Evolutionary conservation across 2,888 invertebrate species (phyloP).

Genomic region (Folsomia manolachei): DNA sequence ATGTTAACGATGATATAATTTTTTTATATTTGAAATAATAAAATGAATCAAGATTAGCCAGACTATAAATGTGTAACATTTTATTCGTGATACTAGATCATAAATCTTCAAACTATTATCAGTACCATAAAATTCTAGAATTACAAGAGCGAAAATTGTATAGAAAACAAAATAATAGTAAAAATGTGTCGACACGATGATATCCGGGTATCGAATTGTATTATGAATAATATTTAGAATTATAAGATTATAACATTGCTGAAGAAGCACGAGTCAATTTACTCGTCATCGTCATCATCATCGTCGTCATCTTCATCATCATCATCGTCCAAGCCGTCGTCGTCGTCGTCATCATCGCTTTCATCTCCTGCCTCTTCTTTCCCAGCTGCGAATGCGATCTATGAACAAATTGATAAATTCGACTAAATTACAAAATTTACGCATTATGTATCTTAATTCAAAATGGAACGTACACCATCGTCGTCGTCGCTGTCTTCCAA

Average conservation of each 20-base stretch:
- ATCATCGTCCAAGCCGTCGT: conserved; percentile 44
- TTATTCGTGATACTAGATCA: not conserved
- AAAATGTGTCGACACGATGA: not conserved
- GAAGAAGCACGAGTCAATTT: no score
- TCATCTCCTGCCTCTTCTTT: no score
- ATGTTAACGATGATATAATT: not conserved
- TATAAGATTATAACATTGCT: no score
- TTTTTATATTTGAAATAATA: not conserved
- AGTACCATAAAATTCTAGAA: not conserved
- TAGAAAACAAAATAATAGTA: not conserved
- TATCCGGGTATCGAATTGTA: no score
- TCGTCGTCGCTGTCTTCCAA: conserved; percentile 8
- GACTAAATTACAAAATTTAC: no score
- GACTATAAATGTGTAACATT: not conserved
- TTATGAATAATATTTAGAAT: no score
- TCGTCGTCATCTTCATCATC: conserved; percentile 42
- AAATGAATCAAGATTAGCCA: no score
- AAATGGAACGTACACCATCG: not conserved
- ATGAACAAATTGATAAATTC: not conserved
- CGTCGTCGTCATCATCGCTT: conserved; percentile 38
- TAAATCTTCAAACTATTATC: not conserved
- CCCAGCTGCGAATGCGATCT: conserved; percentile 7
- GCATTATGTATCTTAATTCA: not conserved
- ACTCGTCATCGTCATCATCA: not conserved
- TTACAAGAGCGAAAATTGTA: not conserved